These are phyloP conservation scores for Botia kubotai DNA, from an alignment of 2,797 vertebrate genomes.

Conservation along the genomic window DNA sequence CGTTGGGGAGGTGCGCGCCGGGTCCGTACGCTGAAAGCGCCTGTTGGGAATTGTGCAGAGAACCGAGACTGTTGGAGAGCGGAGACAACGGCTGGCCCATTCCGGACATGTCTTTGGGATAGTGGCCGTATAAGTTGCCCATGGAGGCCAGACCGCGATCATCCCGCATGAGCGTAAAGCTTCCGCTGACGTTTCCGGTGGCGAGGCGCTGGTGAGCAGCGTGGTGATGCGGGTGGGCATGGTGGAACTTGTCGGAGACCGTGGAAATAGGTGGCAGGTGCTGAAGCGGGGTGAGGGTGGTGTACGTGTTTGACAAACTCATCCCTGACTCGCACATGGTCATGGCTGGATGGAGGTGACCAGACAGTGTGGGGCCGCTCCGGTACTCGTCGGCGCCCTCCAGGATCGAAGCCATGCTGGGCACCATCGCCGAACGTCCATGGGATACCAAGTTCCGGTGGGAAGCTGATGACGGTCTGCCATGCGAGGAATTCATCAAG, in stretches of 20 bases:
- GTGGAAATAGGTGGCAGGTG: slow-evolving; percentile 94
- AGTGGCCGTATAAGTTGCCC: slow-evolving; percentile 93
- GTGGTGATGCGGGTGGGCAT: slow-evolving; percentile 74
- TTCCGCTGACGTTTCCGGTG: slow-evolving; percentile 90
- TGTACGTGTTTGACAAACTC: slow-evolving; percentile 93
- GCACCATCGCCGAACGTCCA: slow-evolving; percentile 89
- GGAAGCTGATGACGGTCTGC: slow-evolving; percentile 81
- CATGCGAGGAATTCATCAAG: slow-evolving; percentile 89
- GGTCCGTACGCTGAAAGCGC: slow-evolving; percentile 88
- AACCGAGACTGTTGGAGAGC: slow-evolving; percentile 88
- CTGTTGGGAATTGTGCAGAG: slow-evolving; percentile 91
- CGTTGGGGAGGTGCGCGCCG: slow-evolving; percentile 85
- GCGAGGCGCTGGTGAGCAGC: slow-evolving; percentile 86
- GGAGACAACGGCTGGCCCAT: slow-evolving; percentile 95
- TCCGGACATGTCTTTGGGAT: slow-evolving; percentile 93
- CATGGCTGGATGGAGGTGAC: slow-evolving; percentile 92
- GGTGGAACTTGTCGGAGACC: slow-evolving; percentile 95
- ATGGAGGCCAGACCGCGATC: slow-evolving; percentile 91
- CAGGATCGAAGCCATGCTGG: slow-evolving; percentile 93
- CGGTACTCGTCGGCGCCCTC: slow-evolving; percentile 88
- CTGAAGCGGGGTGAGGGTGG: slow-evolving; percentile 93
- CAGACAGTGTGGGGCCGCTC: slow-evolving; percentile 79
- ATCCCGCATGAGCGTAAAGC: slow-evolving; percentile 95
- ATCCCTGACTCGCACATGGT: slow-evolving; percentile 95
- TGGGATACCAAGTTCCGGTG: slow-evolving; percentile 89